Conservation (phyloP, 2,888 invertebrate species). For the Agonopterix heracliana region DNA sequence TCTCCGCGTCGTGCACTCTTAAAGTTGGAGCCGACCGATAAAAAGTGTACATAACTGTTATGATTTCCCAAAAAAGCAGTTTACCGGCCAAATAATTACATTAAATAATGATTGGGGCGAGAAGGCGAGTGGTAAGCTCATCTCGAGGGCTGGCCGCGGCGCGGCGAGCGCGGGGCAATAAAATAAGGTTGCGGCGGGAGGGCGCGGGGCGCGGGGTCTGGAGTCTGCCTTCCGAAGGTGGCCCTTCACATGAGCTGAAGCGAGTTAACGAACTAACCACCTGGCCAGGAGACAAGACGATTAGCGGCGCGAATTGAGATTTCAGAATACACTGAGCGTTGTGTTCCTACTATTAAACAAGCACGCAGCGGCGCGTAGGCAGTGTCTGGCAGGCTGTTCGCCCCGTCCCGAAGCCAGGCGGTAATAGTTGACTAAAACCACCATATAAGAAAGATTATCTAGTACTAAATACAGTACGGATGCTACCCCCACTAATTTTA, state of each 20-base stretch:
- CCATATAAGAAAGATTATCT: too few relatives aligned
- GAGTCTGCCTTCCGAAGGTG: constrained; percentile 3
- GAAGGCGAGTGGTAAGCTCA: constrained; percentile 56
- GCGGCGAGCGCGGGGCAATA: constrained; percentile 51
- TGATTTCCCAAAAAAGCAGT: constrained; percentile 54
- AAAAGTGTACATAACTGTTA: constrained; percentile 55
- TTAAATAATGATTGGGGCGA: constrained; percentile 67
- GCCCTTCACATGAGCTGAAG: background rate
- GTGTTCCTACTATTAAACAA: too few relatives aligned
- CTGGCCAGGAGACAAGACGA: too few relatives aligned
- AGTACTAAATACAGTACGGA: too few relatives aligned
- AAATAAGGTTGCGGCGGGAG: constrained; percentile 45
- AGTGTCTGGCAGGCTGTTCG: too few relatives aligned
- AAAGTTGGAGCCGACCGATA: constrained; percentile 35
- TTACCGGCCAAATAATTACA: constrained; percentile 67
- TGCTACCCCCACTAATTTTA: too few relatives aligned
- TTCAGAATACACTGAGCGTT: too few relatives aligned
- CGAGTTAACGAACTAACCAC: constrained; percentile 24
- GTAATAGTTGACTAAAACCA: too few relatives aligned
- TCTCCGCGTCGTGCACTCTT: constrained; percentile 22
- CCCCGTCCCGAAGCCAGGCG: too few relatives aligned
- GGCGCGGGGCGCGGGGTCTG: constrained; percentile 22
- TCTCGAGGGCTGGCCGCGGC: constrained; percentile 54
- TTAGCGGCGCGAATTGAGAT: too few relatives aligned
- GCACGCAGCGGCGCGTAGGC: too few relatives aligned